Percentiles rank a stretch among this genome's conserved stretches.
These are phyloP conservation scores for Sebastes cheni DNA, from an alignment of 2,797 vertebrate species.

Conservation along the genomic window DNA sequence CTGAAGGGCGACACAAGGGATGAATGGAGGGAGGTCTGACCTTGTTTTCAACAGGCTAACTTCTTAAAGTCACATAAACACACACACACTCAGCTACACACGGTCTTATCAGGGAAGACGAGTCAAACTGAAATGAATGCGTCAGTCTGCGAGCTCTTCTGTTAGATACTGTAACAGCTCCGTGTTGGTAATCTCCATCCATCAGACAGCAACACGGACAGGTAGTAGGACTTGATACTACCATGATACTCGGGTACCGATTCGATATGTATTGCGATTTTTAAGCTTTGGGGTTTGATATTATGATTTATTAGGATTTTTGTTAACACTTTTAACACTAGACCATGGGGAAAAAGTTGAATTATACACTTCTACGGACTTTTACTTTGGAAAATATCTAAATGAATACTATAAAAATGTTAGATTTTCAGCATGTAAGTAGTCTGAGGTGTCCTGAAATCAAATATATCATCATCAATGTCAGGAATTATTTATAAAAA, in stretches of 20 bases:
- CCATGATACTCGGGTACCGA: too few relatives aligned
- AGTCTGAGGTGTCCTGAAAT: too few relatives aligned
- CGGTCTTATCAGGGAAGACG: neutral
- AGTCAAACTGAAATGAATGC: conserved; percentile 9
- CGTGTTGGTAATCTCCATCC: neutral
- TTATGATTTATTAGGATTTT: accelerated
- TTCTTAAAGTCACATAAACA: neutral
- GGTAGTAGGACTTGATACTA: too few relatives aligned
- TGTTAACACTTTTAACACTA: too few relatives aligned
- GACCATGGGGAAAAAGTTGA: accelerated
- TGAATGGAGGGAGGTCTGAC: conserved; percentile 1
- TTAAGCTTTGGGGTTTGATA: accelerated
- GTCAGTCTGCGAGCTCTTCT: neutral
- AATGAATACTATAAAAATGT: too few relatives aligned
- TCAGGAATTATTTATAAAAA: too few relatives aligned
- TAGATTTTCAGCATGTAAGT: too few relatives aligned
- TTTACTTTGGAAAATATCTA: too few relatives aligned
- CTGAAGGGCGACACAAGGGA: neutral
- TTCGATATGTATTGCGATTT: too few relatives aligned
- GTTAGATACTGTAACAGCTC: neutral
- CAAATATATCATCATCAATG: too few relatives aligned
- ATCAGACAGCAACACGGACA: neutral
- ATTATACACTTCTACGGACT: accelerated
- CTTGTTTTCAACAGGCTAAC: neutral
- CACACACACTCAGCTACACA: neutral